Base-by-base conservation (phyloP, 2,113 vertebrate species). In the Podiceps cristatus region DNA sequence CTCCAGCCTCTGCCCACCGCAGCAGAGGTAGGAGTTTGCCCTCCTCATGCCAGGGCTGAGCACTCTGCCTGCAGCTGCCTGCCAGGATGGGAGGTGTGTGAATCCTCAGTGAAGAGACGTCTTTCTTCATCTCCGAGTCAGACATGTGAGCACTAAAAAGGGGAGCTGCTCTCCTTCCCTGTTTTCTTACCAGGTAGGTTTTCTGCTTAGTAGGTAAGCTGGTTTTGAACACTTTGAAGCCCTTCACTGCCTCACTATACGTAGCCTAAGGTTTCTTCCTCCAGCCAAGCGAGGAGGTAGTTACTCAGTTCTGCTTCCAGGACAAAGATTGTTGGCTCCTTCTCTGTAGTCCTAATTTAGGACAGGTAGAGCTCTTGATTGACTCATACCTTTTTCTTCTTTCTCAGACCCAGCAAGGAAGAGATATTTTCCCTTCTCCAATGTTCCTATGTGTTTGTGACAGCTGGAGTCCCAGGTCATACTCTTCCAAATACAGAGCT, bases 41-140 rank as follows among this genome's bases (percentile, higher is more conserved):
- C 52, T 4, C 0, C 0, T 37, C 37, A 37, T 37, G 2, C 23
- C 16, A 10, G 28, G 19, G 20, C 60, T 49, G 58, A 63, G 52
- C 20, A 1, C 31, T 16, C 33, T 19, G 40, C 40, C 60, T n/a
- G 45, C 77, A 74, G 79, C 49, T 40, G 28, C 55, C 12, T 56
- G 35, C 33, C 9, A 4, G 62, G 29, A 33, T 29, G 20, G 20
- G 31, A 15, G 52, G 9, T 42, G 22, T 13, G 37, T 11, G 25
- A 64, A 33, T 59, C 44, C 50, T 56, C 28, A 35, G 9, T 9
- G 13, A 67, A 79, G 42, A 7, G 44, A 17, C 17, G 6, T 56
- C 66, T 56, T 84, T 62, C 81, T 71, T 24, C 13, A 33, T 28
- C 55, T 81, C 40, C 52, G 40, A 60, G 44, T 28, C 58, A 73